Evolutionary conservation across 37 sponge, comb jelly and placozoan species (phyloP), one percentile per base, ranked within the genome.

Genomic region (Spongia lamella): DNA sequence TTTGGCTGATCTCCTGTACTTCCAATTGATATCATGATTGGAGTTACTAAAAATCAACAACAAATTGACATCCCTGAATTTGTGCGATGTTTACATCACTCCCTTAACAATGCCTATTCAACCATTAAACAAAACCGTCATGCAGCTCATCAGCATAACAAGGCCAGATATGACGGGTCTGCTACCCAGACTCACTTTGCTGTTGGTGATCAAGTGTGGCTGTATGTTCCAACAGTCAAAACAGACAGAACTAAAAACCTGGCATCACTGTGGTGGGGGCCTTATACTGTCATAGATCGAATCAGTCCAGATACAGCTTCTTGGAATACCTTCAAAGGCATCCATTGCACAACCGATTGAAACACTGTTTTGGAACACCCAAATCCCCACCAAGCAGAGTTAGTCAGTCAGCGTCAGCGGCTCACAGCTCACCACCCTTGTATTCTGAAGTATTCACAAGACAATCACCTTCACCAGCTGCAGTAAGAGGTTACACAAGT

Each of bases 211-310:
- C 62, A 43, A 33, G 80, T 79, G 14, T 79, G 70, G 80, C 61
- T 79, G 61, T 79, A 78, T 33, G 58, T n/a, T 29, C 80, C 62
- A 38, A 70, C 80, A 70, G 80, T 79, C 14, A 79, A 79, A 51
- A 43, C 21, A 38, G 80, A 70, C 22, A 1, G 52, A 19, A 79
- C 53, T 25, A 79, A 60, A 36, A 79, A 79, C n/a, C 49, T 79
- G 70, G 34, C 47, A 25, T 57, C 61, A 25, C 50, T 64, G n/a
- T 79, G 80, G 80, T 62, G 55, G 30, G 79, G 80, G 7, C 80
- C 80, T 19, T 69, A 79, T 69, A 79, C 70, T 26, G 62, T 79
- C 20, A 26, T 79, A 1, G 80, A 56, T 49, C 13, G 35, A 21
- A 24, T 37, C 7, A 17, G 61, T 36, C 43, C 33, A n/a, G 47